Evolutionary conservation across 2,888 invertebrate genomes (phyloP), one percentile per base, ranked within the genome.

Genomic region (Rotaria sp.): DNA sequence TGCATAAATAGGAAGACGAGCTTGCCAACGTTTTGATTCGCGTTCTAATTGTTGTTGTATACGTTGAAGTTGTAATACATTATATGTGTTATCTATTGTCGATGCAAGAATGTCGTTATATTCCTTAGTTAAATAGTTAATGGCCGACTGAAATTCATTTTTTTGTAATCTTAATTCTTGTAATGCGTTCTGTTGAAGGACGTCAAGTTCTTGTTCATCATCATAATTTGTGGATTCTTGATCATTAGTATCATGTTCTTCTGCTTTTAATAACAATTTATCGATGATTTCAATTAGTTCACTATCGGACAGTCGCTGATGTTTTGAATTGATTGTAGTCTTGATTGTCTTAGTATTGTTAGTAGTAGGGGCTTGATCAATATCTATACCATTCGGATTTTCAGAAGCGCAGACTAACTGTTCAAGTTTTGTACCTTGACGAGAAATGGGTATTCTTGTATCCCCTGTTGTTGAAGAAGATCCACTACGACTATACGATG

Each of bases 1-100:
- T 26, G 89, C 89, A 87, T 90, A 90, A 85, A 90, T 90, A n/a
- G 90, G 90, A 8, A 90, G 87, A n/a, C 88, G 88, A 38, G 85
- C 85, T 26, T 87, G 85, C 13, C 90, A 87, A 67, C 89, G 87
- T 4, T 86, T 59, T 85, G 88, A 88, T 86, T 90, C 90, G 35
- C 88, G 86, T 15, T 88, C 88, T 87, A 89, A 89, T 7, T 84
- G 86, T 38, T 87, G 88, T 35, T 87, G 84, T 13, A 89, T 45
- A 30, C 87, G n/a, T 26, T 57, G n/a, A 24, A 74, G 35, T 45
- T 85, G 26, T 84, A 57, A 48, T 35, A 85, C 21, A 38, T 67
- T 30, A 30, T 38, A 41, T 52, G 75, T n/a, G 15, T 84, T 30
- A 52, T 55, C 41, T 67, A 41, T 85, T 15, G 84, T 21, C 18